These are phyloP conservation scores for Danionella dracula DNA, from an alignment of 2,797 vertebrate species.

Conservation along the genomic window DNA sequence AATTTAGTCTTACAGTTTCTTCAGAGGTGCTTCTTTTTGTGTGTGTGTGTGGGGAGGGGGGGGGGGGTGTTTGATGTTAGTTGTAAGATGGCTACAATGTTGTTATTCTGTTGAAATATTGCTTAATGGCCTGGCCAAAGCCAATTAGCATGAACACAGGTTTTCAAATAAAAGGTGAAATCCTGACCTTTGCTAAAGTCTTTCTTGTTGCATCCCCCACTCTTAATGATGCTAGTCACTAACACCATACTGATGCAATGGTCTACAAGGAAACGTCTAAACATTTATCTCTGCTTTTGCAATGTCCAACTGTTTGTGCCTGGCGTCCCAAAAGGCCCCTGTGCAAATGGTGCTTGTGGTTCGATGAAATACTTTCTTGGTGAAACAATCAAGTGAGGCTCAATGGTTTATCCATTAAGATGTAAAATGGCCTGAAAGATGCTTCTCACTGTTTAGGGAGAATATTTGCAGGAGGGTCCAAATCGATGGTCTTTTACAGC, in stretches of 20 bases:
- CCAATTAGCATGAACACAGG: conserved; percentile 32
- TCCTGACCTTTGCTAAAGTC: conserved; percentile 17
- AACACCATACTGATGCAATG: neutral
- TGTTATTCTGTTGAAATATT: conserved; percentile 14
- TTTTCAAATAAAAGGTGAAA: conserved; percentile 21
- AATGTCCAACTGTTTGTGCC: conserved; percentile 48
- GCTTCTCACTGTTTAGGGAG: conserved; percentile 40
- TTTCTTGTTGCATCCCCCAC: neutral
- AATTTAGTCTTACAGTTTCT: conserved; percentile 37
- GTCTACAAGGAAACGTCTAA: conserved; percentile 45
- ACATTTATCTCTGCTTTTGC: conserved; percentile 42
- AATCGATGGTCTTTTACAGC: conserved; percentile 59
- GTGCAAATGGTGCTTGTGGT: conserved; percentile 50
- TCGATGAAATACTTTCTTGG: conserved; percentile 56
- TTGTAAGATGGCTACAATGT: conserved; percentile 23
- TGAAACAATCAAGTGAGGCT: conserved; percentile 63
- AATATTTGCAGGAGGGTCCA: conserved; percentile 49
- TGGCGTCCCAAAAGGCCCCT: conserved; percentile 49
- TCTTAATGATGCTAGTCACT: conserved; percentile 25
- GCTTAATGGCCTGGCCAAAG: conserved; percentile 2
- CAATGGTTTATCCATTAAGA: conserved; percentile 62
- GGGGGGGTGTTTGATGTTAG: conserved; percentile 21
- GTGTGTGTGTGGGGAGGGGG: neutral
- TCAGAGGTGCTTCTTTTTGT: conserved; percentile 3
- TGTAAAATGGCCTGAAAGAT: conserved; percentile 60